Conservation (phyloP, 2,888 invertebrate species). For the Aethes cnicana region DNA sequence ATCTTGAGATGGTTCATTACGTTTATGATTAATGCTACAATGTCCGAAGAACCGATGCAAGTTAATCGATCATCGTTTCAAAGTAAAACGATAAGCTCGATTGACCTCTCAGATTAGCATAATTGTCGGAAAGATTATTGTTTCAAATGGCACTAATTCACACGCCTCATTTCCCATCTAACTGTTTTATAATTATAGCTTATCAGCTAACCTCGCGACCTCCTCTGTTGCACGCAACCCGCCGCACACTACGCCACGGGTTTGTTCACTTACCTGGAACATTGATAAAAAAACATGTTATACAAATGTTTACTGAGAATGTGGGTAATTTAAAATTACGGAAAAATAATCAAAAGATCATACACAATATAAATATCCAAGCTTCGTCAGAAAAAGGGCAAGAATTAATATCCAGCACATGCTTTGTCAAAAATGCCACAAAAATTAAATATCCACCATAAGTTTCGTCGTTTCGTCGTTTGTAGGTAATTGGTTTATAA, state of each 20-base stretch:
- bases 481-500: too few relatives aligned
- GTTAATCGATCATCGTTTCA: too few relatives aligned
- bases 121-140: constrained; percentile 36
- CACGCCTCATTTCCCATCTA: constrained; percentile 64
- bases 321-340: neutral
- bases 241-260: constrained; percentile 13
- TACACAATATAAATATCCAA: too few relatives aligned
- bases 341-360: too few relatives aligned
- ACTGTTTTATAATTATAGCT: constrained; percentile 42
- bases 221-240: constrained; percentile 42
- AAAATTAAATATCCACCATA: too few relatives aligned
- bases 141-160: constrained; percentile 41
- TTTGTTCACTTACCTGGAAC: constrained; percentile 55
- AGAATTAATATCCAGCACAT: too few relatives aligned
- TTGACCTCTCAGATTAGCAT: constrained; percentile 1
- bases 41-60: too few relatives aligned
- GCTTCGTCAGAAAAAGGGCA: too few relatives aligned
- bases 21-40: too few relatives aligned
- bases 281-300: constrained; percentile 40
- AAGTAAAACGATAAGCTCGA: neutral
- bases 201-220: constrained; percentile 42
- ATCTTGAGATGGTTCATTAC: too few relatives aligned
- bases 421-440: too few relatives aligned
- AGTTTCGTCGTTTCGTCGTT: too few relatives aligned
- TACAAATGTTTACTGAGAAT: constrained; percentile 14